Conservation (phyloP, 2,888 invertebrate species). For the Leptopilina drosophilae region DNA sequence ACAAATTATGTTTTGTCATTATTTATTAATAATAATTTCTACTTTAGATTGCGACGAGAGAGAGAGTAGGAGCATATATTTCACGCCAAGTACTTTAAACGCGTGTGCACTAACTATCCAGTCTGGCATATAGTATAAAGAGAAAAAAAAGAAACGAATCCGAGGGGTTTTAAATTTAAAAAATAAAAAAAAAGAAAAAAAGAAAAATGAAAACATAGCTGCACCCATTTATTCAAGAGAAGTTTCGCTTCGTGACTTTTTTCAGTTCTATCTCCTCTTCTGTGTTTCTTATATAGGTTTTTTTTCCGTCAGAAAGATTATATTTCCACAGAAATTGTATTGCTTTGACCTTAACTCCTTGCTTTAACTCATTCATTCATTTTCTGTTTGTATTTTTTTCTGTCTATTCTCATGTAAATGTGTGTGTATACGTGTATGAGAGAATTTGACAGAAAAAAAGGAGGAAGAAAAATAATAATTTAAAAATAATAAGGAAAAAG, state of each 20-base stretch:
- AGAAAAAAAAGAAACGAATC: slow-evolving; percentile 21
- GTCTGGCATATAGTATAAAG: neutral
- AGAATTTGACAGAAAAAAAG: too few species aligned
- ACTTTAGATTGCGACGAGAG: neutral
- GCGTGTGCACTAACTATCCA: slow-evolving; percentile 33
- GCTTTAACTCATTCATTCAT: slow-evolving; percentile 12
- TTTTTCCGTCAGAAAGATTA: slow-evolving; percentile 1
- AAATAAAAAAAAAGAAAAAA: slow-evolving; percentile 1
- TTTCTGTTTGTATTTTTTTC: too few species aligned
- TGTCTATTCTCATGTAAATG: too few species aligned
- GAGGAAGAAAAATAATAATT: too few species aligned
- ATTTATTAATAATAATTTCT: neutral
- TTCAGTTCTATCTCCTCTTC: slow-evolving; percentile 30
- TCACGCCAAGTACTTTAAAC: slow-evolving; percentile 10
- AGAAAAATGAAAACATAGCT: slow-evolving; percentile 28
- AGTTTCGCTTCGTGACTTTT: slow-evolving; percentile 21
- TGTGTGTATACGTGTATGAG: too few species aligned
- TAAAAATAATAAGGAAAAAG: too few species aligned
- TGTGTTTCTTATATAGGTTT: slow-evolving; percentile 3
- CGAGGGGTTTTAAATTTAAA: slow-evolving; percentile 4
- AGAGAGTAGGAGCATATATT: neutral
- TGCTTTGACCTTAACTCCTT: slow-evolving; percentile 37
- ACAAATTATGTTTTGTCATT: too few species aligned
- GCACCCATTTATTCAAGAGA: slow-evolving; percentile 37
- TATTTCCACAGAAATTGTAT: slow-evolving; percentile 23